Evolutionary conservation across 2,113 vertebrate genomes (phyloP), one percentile per base, ranked within the genome.

Genomic region (Setophaga kirtlandii): DNA sequence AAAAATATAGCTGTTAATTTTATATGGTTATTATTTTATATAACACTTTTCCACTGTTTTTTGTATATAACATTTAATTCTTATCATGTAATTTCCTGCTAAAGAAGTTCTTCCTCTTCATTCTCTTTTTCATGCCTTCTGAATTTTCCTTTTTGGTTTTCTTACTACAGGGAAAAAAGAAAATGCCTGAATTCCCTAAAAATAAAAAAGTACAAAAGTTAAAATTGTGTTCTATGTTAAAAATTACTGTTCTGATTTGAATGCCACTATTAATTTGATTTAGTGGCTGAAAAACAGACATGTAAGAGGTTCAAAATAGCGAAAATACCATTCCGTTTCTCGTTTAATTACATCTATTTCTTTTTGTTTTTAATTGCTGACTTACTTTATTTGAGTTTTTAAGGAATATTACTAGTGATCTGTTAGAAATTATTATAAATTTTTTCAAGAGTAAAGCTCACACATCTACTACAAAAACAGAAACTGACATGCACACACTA

Each of bases 401-500:
- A 11, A 28, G 15, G 3, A 67, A 59, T 74, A 85, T 63, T 53
- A 27, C 3, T 19, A 15, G 12, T 46, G 15, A 35, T 53, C 39
- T 23, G 10, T 18, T 67, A 24, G 41, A 88, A 85, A 47, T 35
- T 2, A 28, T 42, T 79, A 59, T 15, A 73, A 58, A 35, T 15
- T 6, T 35, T 16, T 46, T 55, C 31, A 85, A 67, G 18, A 39
- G 6, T 27, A 53, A 78, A 53, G n/a, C 73, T 42, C 46, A 42
- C 10, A 55, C 7, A 76, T 79, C 14, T 64, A 30, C 10, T 50
- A 11, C 0, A 8, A 73, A 80, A 83, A 19, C 28, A 68, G 79
- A 89, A 86, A 42, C 15, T 46, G 25, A 2, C 15, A 35, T 0
- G 2, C 2, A 17, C 6, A 30, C 6, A 4, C 2, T 46, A 64